Base-by-base conservation (phyloP, 2,797 vertebrate genomes). In the Philypnodon macrostomus region DNA sequence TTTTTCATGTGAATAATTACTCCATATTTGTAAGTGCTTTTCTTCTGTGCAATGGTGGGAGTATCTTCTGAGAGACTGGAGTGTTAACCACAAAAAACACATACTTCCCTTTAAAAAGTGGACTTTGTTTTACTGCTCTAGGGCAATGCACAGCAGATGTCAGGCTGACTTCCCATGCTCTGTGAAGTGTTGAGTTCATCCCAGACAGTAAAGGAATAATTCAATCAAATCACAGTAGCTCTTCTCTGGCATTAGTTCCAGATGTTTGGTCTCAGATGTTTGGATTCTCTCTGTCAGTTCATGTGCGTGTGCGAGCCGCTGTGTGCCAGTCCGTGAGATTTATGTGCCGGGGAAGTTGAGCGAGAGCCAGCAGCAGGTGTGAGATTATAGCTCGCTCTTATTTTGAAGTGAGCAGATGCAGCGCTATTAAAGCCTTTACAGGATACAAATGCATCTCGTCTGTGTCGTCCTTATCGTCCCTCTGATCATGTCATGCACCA, bases 331-430 rank as follows among this genome's bases (percentile, higher is more conserved):
- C 61, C 4, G 7, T 61, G 55, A 70, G 77, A 81, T 73, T 79
- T 77, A 80, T 71, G 71, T 72, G 63, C 67, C 26, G 27, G 65
- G 49, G 71, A 67, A 53, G 53, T 40, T 85, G 84, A 75, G 61
- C 12, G 60, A 79, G 67, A 59, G 68, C 62, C 63, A 80, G 53
- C 84, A 86, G 81, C 85, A 85, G 84, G 81, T 85, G 85, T 77
- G 78, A 84, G 80, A 84, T 88, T 81, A 84, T 61, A 48, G 58
- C 67, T 53, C 6, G 13, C 63, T 79, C 63, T 70, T 68, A 49
- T 72, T 82, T 73, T 58, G 53, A 75, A 65, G 69, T 67, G 68
- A 82, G 57, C 80, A 88, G 86, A 85, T 86, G 81, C 64, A 60
- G 37, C 8, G 38, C 68, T 47, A 68, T 74, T 80, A 77, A 77